Conservation (phyloP, 2,113 vertebrate genomes). For the Stigmatopora nigra region DNA sequence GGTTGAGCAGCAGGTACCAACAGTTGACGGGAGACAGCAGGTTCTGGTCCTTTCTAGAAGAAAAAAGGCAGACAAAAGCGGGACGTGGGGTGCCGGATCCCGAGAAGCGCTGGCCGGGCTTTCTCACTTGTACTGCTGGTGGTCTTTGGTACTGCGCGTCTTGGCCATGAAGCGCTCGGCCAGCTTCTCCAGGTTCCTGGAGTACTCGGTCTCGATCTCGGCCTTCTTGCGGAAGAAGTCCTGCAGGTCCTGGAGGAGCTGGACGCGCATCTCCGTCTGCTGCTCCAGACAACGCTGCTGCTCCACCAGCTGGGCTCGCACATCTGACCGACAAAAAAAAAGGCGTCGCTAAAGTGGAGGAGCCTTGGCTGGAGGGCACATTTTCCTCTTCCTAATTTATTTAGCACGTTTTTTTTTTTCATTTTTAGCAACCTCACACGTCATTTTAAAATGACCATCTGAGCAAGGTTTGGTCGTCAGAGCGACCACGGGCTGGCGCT, state of each 20-base stretch:
- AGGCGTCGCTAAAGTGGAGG: too few relatives aligned
- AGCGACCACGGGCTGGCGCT: neutral
- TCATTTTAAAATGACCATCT: too few relatives aligned
- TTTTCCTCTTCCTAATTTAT: too few relatives aligned
- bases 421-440: neutral
- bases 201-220: constrained; percentile 97
- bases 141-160: constrained; percentile 97
- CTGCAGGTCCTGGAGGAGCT: constrained; percentile 95
- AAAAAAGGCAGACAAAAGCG: constrained; percentile 3
- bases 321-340: constrained; percentile 77
- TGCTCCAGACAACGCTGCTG: constrained; percentile 98
- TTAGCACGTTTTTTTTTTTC: neutral
- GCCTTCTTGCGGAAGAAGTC: constrained; percentile 99
- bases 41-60: constrained; percentile 90
- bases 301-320: constrained; percentile 91
- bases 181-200: constrained; percentile 93
- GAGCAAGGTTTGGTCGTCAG: neutral
- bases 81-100: neutral
- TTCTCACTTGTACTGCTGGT: constrained; percentile 94
- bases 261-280: constrained; percentile 94
- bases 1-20: constrained; percentile 95
- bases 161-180: constrained; percentile 97
- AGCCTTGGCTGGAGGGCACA: too few relatives aligned
- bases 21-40: constrained; percentile 96
- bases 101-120: too few relatives aligned